Evolutionary conservation across 2,888 invertebrate genomes (phyloP).

Genomic region (Hypomecis atomaria): DNA sequence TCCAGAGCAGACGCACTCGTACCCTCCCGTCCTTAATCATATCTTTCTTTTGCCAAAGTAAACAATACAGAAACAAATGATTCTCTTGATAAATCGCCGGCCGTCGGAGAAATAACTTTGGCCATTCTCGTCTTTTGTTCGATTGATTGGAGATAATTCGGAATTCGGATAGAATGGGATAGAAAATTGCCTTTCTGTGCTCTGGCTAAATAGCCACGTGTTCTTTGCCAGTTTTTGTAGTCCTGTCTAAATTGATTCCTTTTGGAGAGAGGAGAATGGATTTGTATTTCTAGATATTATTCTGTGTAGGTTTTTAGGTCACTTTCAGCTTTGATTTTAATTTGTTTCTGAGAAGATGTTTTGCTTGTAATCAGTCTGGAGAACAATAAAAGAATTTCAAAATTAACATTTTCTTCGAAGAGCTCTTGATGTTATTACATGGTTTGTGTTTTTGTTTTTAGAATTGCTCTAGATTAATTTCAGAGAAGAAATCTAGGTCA

Average conservation of each 20-base stretch:
- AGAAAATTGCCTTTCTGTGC: constrained; percentile 42
- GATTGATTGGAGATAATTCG: constrained; percentile 79
- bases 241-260: constrained; percentile 38
- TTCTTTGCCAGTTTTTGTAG: constrained; percentile 30
- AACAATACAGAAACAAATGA: constrained; percentile 70
- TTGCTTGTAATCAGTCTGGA: not conserved
- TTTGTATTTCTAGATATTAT: constrained; percentile 21
- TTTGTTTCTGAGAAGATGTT: not conserved
- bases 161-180: constrained; percentile 52
- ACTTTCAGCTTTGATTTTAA: constrained; percentile 6
- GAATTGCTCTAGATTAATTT: not conserved
- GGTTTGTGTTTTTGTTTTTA: too few relatives aligned
- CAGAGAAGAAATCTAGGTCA: not conserved
- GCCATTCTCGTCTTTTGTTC: constrained; percentile 68
- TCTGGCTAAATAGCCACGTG: constrained; percentile 35
- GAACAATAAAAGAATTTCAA: not conserved
- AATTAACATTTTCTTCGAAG: constrained; percentile 8
- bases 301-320: constrained; percentile 3
- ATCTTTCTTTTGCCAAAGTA: constrained; percentile 49
- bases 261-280: constrained; percentile 22
- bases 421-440: not conserved
- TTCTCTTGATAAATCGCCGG: constrained; percentile 69
- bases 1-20: constrained; percentile 37
- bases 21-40: constrained; percentile 38
- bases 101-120: constrained; percentile 63